Base-by-base conservation (phyloP, 2,797 vertebrate species). In the Hipposideros larvatus region DNA sequence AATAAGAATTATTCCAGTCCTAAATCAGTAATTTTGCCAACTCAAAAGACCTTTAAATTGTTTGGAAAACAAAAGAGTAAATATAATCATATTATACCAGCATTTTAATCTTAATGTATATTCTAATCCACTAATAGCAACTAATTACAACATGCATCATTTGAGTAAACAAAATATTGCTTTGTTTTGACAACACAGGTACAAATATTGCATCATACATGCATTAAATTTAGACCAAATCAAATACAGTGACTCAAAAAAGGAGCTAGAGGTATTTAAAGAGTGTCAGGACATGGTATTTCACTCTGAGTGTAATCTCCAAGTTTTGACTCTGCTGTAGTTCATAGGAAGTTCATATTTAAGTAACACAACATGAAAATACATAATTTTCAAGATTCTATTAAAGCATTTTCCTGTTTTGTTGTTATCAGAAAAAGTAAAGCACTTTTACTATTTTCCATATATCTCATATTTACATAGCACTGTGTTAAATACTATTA, bases 101-200 rank as follows among this genome's bases (percentile, higher is more conserved):
- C 14, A 79, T 94, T 95, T 80, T 70, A 85, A 85, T n/a, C 16
- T 84, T 66, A 77, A 46, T 16, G 3, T 51, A 48, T 48, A 92
- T 26, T 91, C 31, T 82, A 90, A 83, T 84, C 55, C 82, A 37
- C 53, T 90, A 91, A 93, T 71, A 85, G 19, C 82, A 93, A 71
- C 28, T 75, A 89, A 95, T 83, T 61, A 87, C 26, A 84, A 2
- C 7, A 71, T 26, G 70, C 21, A 78, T 85, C 48, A 77, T 59
- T 79, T 87, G 71, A 90, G 24, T 87, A 87, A 84, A 94, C 9
- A 92, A 95, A 85, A 51, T 73, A 70, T 48, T 95, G 43, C 41
- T 86, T 74, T 71, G 19, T 63, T 95, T 91, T 71, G 37, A 65
- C 55, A 95, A 59, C 15, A 48, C 2, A 59, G 8, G 43, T 61